Conservation (phyloP, 2,888 invertebrate species). For the Bellardia bayeri region DNA sequence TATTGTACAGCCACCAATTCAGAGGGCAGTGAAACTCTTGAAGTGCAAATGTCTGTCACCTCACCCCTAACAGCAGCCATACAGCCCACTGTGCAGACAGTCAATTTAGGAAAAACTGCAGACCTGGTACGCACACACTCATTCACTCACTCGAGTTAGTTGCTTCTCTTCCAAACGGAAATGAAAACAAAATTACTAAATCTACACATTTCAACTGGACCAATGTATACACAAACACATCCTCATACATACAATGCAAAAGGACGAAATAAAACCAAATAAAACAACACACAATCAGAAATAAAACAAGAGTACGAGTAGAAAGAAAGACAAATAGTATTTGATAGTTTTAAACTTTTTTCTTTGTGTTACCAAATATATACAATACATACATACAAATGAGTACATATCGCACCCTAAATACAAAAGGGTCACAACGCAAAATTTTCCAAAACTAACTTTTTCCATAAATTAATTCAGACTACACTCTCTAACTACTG, state of each 20-base stretch:
- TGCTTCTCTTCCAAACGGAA: conserved; percentile 62
- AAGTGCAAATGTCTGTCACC: conserved; percentile 85
- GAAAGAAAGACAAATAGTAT: conserved; percentile 41
- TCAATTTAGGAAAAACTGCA: conserved; percentile 92
- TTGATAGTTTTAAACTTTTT: conserved; percentile 15
- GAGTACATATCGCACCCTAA: background rate
- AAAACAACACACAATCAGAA: conserved; percentile 8
- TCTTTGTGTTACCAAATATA: conserved; percentile 22
- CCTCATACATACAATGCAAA: background rate
- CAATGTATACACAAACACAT: background rate
- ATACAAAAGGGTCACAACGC: too few relatives aligned
- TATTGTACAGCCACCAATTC: conserved; percentile 86
- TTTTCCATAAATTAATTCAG: too few relatives aligned
- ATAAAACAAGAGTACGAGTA: conserved; percentile 5
- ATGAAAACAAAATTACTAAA: conserved; percentile 60
- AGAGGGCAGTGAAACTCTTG: conserved; percentile 86
- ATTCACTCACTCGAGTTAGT: background rate
- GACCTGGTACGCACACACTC: conserved; percentile 87
- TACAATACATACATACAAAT: background rate
- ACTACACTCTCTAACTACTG: too few relatives aligned
- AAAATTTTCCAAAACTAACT: too few relatives aligned
- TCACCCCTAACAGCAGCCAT: conserved; percentile 91
- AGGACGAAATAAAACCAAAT: conserved; percentile 20
- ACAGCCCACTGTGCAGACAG: conserved; percentile 89
- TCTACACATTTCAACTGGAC: background rate